Base-by-base conservation (phyloP, 1,140 invertebrate genomes). In the Cyclargus thomasi region DNA sequence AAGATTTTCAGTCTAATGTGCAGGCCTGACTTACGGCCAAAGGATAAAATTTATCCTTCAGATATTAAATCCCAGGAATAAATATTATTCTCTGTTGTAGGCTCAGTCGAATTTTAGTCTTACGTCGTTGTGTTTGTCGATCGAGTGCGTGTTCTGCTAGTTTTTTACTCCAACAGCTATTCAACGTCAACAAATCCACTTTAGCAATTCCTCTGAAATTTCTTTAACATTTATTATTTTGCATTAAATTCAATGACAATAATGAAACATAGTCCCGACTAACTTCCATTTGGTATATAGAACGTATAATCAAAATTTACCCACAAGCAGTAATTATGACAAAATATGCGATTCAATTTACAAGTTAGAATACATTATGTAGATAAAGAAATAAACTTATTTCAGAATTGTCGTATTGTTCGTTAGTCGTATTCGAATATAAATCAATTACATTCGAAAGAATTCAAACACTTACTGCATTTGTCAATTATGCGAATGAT, bases 341-440 rank as follows among this genome's bases (percentile, higher is more conserved):
- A 29, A 29, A 29, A 29, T 2, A 23, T 2, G 6, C 6, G 2
- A 23, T 23, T 23, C 23, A 23, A 23, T 23, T 23, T 6, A 23
- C 1, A 23, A 23, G 6, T 23, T 2, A 2, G 1, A 6, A 29
- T 29, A 29, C 1, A 8, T 47, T 47, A 47, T 47, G 39, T 47
- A 1, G 0, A 29, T 47, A 47, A 47, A 11, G 14, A 14, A 47
- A 47, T 14, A 47, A 47, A 47, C 10, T 16, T 47, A 3, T 5
- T 47, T 47, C 10, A 47, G 14, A 47, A 8, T 47, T 16, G 14
- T 16, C 10, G 3, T 47, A 47, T 47, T 47, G 11, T 16, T 47
- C 39, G 39, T 47, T 47, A 47, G 39, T 47, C 39, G 39, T 47
- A 47, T 47, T 47, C 39, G 39, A 47, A 47, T 14, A 47, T 47